Evolutionary conservation across 2,888 invertebrate genomes (phyloP).

Genomic region (Standfussiana lucernea): DNA sequence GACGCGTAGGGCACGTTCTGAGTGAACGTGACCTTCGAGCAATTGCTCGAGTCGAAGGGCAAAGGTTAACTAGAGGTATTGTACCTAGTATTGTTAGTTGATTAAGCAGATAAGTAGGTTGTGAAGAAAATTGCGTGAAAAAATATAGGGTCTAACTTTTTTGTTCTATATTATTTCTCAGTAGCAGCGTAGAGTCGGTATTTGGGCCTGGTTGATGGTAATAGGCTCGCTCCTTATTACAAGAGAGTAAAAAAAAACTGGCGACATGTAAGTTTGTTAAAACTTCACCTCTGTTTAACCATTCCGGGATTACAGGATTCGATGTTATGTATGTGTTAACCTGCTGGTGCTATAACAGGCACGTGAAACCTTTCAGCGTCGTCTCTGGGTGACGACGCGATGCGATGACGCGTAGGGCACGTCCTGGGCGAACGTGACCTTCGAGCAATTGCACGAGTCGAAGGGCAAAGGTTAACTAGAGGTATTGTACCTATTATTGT

Average conservation of each 20-base stretch:
- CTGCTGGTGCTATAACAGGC: not conserved
- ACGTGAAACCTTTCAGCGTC: slow-evolving; percentile 22
- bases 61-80: slow-evolving; percentile 3
- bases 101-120: not conserved
- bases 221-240: too few relatives aligned
- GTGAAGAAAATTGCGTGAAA: too few relatives aligned
- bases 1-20: slow-evolving; percentile 34
- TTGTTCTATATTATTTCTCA: too few relatives aligned
- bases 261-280: too few relatives aligned
- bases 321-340: not conserved
- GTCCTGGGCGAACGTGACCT: slow-evolving; percentile 38
- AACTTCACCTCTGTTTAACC: too few relatives aligned
- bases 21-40: slow-evolving; percentile 38
- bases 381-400: slow-evolving; percentile 7
- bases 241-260: too few relatives aligned
- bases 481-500: not conserved
- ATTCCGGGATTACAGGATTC: too few relatives aligned
- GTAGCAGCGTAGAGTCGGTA: too few relatives aligned
- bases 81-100: not conserved
- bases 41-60: slow-evolving; percentile 1
- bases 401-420: slow-evolving; percentile 30
- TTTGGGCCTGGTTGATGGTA: too few relatives aligned
- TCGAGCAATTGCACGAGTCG: not conserved
- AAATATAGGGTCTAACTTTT: too few relatives aligned
- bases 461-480: slow-evolving; percentile 11